phyloP scores from a whole-genome alignment of 2,888 invertebrate genomes.

The Lasioglossum morio region DNA sequence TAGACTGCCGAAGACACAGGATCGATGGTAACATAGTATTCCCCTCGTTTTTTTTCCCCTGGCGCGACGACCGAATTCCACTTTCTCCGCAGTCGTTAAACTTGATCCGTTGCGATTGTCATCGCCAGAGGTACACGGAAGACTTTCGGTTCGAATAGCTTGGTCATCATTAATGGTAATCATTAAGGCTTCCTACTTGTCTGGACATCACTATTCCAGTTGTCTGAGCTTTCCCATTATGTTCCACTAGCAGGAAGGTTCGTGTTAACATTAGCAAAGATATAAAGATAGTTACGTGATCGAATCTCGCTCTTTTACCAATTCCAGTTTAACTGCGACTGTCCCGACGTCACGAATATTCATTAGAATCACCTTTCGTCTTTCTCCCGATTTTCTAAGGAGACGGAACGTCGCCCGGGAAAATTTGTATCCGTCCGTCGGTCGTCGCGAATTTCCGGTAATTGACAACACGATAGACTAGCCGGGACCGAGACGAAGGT shows the following conservation, averaged over 20 bases:
- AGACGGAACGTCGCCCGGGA: background rate
- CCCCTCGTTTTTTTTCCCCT: background rate
- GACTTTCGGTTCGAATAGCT: background rate
- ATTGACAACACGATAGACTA: constrained; percentile 45
- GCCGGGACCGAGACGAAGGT: constrained; percentile 10
- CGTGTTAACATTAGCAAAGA: background rate
- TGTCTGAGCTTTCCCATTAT: background rate
- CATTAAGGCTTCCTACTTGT: background rate
- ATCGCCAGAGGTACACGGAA: background rate
- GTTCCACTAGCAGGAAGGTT: no score
- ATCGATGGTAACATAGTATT: background rate
- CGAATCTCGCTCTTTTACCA: no score
- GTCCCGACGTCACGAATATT: background rate
- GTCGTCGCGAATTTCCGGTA: constrained; percentile 28
- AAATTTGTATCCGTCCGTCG: constrained; percentile 24
- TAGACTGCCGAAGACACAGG: background rate
- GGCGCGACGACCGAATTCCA: background rate
- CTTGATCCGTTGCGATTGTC: background rate
- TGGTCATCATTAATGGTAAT: no score
- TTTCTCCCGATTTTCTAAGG: background rate
- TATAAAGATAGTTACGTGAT: background rate
- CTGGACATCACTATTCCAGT: no score
- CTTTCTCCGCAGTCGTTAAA: background rate
- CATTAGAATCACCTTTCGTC: background rate
- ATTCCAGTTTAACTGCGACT: background rate